Conservation (phyloP, 2,797 vertebrate species). For the Bryconaethiops microstoma region DNA sequence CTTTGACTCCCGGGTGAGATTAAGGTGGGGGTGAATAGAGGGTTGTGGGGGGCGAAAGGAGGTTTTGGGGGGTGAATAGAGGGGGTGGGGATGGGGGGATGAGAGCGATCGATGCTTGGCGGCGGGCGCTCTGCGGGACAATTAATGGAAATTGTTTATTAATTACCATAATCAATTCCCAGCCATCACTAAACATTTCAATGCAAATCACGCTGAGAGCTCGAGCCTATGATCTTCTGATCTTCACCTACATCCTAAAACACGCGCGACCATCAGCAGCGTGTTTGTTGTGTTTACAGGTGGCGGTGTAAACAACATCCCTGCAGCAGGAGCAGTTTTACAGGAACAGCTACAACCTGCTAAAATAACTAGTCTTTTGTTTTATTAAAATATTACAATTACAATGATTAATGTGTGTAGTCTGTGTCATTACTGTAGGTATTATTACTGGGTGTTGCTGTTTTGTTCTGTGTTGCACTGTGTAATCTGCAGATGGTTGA, state of each 20-base stretch:
- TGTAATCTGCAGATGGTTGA: too few species aligned
- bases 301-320: neutral
- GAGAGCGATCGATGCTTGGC: conserved; percentile 13
- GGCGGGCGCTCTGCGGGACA: neutral
- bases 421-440: too few species aligned
- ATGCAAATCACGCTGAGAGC: conserved; percentile 13
- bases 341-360: neutral
- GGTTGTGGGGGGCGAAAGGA: too few species aligned
- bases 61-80: too few species aligned
- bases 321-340: neutral
- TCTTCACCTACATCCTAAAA: neutral
- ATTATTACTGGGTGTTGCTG: too few species aligned
- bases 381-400: too few species aligned
- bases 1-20: neutral
- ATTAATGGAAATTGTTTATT: conserved; percentile 31
- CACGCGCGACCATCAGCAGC: too few species aligned
- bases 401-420: too few species aligned
- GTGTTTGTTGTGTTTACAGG: neutral
- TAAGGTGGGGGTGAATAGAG: too few species aligned
- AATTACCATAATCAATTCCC: conserved; percentile 14
- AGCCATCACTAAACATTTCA: conserved; percentile 16
- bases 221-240: too few species aligned
- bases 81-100: too few species aligned
- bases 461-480: too few species aligned
- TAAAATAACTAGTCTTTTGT: neutral